Evolutionary conservation across 2,888 invertebrate genomes (phyloP).

Genomic region (Synanthedon tipuliformis): DNA sequence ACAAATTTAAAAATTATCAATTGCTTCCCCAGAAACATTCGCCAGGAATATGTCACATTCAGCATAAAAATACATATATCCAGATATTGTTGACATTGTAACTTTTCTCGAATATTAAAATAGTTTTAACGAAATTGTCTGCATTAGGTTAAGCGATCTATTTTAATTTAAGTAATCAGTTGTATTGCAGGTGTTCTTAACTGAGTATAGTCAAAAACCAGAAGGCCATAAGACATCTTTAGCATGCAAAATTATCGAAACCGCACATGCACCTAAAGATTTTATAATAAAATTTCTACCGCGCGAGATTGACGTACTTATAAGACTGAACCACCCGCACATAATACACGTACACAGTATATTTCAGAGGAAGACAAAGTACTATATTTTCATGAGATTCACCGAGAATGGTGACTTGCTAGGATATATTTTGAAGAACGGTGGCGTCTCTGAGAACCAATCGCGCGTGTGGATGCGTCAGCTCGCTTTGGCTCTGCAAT

Average conservation of each 20-base stretch:
- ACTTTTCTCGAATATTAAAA: not conserved
- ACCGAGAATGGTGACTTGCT: conserved; percentile 84
- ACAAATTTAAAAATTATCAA: no score
- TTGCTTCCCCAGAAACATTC: no score
- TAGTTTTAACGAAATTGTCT: no score
- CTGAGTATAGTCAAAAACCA: conserved; percentile 43
- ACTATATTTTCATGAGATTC: conserved; percentile 82
- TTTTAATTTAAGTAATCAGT: not conserved
- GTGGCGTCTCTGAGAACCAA: conserved; percentile 76
- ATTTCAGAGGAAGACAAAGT: conserved; percentile 76
- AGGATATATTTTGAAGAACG: conserved; percentile 77
- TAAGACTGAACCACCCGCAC: conserved; percentile 81
- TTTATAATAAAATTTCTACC: conserved; percentile 85
- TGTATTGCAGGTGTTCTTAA: conserved; percentile 43
- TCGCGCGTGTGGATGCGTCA: conserved; percentile 79
- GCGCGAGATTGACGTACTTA: conserved; percentile 82
- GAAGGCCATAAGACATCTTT: conserved; percentile 39
- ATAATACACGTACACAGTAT: conserved; percentile 83
- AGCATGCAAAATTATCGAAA: conserved; percentile 83
- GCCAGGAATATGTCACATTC: no score
- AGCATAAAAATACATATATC: no score
- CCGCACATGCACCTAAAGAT: conserved; percentile 78
- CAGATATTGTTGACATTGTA: not conserved
- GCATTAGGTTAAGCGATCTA: no score
- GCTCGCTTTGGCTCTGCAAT: conserved; percentile 76